Evolutionary conservation across 2,888 invertebrate species (phyloP), one percentile per base, ranked within the genome.

Genomic region (Rhaphigaster nebulosa): DNA sequence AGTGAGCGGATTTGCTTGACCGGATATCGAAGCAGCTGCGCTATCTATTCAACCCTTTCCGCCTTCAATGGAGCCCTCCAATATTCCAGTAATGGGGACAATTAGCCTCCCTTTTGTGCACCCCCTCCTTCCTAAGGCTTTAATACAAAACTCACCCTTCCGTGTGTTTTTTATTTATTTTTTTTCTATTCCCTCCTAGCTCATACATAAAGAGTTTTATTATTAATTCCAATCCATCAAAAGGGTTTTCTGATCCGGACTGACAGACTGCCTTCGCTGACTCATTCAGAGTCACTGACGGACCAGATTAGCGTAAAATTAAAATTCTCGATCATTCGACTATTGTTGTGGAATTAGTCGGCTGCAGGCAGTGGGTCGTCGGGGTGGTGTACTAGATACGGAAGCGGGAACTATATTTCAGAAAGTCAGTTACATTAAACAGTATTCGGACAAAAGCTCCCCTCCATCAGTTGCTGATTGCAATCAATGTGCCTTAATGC

Each of bases 191-290:
- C 60, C 56, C 34, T 52, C 50, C 89, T 84, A 70, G 70, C 76
- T 89, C 89, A 76, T 89, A 89, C 89, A 89, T 76, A 89, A 89
- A 76, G 89, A 76, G 50, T 89, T 89, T 76, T 89, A 76, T 89
- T 70, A 89, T 76, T 89, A 89, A 89, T 89, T 89, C 89, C 89
- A 41, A 89, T 89, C 89, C 70, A 89, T 89, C 89, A 89, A 89
- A 70, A 89, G 89, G 52, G 34, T 70, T 70, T 76, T 29, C 89
- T 89, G 50, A 89, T 76, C 89, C 89, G 70, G 65, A 20, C 34
- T 89, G 89, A 89, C 89, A 76, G 65, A 18, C 65, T 26, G 70
- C 70, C 34, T 88, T 88, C 26, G 26, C 15, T 65, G 26, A 50
- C 34, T 89, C 89, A 89, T 76, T 76, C 89, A 76, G 26, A 89